Evolutionary conservation across 2,888 invertebrate species (phyloP).

Genomic region (Geotrupes spiniger): DNA sequence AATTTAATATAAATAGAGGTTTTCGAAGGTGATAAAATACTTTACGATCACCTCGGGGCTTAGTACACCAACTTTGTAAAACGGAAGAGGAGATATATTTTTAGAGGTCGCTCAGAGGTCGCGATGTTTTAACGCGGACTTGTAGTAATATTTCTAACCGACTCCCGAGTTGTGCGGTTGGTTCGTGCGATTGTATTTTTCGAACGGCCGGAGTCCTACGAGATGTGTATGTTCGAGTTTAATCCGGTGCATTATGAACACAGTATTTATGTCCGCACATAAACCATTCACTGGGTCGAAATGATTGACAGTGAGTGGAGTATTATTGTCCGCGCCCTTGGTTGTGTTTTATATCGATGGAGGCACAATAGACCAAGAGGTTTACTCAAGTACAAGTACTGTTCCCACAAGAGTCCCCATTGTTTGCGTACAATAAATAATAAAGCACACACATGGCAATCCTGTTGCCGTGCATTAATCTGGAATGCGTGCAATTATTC

Average conservation of each 20-base stretch:
- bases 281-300: constrained; percentile 18
- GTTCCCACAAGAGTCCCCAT: constrained; percentile 18
- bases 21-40: too few species aligned
- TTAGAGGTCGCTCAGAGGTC: too few species aligned
- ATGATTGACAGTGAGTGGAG: constrained; percentile 26
- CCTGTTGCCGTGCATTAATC: constrained; percentile 1
- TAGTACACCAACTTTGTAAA: too few species aligned
- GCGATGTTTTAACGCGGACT: too few species aligned
- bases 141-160: too few species aligned
- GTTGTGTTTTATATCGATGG: constrained; percentile 22
- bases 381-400: constrained; percentile 12
- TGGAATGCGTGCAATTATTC: constrained; percentile 3
- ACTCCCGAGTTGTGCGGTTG: too few species aligned
- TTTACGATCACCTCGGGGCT: too few species aligned
- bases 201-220: too few species aligned
- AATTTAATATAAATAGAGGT: too few species aligned
- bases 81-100: too few species aligned
- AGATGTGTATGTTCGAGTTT: neutral
- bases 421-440: constrained; percentile 21
- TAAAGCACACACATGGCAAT: constrained; percentile 13
- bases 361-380: constrained; percentile 15
- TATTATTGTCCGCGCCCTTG: constrained; percentile 22
- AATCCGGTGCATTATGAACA: neutral
- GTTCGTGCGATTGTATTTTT: too few species aligned
- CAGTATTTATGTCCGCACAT: constrained; percentile 4